Evolutionary conservation across 2,888 invertebrate species (phyloP).

Genomic region (Salticus scenicus): DNA sequence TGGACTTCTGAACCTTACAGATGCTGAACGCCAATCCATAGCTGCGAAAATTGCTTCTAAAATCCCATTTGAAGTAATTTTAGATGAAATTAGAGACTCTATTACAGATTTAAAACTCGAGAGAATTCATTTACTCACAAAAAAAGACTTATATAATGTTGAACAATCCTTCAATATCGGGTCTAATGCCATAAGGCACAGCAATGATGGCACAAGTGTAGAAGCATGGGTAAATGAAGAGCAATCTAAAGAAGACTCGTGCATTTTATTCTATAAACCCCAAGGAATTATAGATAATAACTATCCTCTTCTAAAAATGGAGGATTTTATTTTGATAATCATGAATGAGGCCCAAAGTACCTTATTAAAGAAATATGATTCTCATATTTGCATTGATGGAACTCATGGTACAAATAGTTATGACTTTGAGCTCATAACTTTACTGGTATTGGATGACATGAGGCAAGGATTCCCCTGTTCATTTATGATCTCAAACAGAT

Average conservation of each 20-base stretch:
- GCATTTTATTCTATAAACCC: neutral
- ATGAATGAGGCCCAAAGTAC: constrained; percentile 40
- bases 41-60: constrained; percentile 2
- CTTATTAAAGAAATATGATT: constrained; percentile 28
- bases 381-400: constrained; percentile 31
- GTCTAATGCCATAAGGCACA: neutral
- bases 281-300: neutral
- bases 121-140: constrained; percentile 12
- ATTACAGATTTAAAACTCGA: neutral
- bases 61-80: neutral
- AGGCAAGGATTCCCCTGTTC: constrained; percentile 29
- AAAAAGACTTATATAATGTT: constrained; percentile 27
- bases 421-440: constrained; percentile 30
- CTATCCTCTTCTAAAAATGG: neutral
- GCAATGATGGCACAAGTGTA: constrained; percentile 2
- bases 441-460: constrained; percentile 20
- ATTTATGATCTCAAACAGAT: constrained; percentile 24
- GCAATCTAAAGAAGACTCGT: neutral
- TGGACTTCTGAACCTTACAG: neutral
- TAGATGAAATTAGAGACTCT: constrained; percentile 13
- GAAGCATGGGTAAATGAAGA: constrained; percentile 1
- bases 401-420: constrained; percentile 35
- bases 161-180: neutral
- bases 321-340: constrained; percentile 17
- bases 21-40: neutral